Evolutionary conservation across 2,113 vertebrate genomes (phyloP).

Genomic region (Sinosuthora webbiana): DNA sequence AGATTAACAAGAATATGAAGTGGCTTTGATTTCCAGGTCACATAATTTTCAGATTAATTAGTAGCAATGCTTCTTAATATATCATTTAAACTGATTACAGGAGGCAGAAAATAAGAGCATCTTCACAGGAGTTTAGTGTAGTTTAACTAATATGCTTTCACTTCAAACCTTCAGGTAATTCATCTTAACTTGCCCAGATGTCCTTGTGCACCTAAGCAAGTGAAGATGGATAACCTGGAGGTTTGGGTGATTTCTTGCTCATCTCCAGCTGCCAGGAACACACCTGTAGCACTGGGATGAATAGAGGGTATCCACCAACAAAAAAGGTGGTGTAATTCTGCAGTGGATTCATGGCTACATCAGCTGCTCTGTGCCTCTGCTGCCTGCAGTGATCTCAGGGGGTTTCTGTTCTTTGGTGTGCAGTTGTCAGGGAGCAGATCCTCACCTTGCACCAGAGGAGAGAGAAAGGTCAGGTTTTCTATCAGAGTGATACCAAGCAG

Average conservation of each 20-base stretch:
- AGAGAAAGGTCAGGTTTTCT: not conserved
- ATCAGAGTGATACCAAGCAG: not conserved
- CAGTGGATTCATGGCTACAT: not conserved
- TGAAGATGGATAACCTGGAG: not conserved
- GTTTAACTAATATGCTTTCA: constrained; percentile 37
- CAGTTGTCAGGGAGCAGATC: not conserved
- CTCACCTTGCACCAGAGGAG: not conserved
- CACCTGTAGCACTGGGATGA: not conserved
- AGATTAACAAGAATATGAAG: not conserved
- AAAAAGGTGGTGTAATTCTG: not conserved
- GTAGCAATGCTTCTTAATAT: constrained; percentile 21
- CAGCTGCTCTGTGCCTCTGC: not conserved
- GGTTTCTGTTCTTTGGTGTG: too few species aligned
- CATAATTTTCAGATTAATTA: constrained; percentile 39
- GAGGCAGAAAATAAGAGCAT: constrained; percentile 18
- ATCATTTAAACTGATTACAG: constrained; percentile 29
- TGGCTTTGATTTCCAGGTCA: constrained; percentile 20
- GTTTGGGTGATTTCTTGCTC: not conserved
- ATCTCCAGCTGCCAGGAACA: not conserved
- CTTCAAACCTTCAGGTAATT: constrained; percentile 3
- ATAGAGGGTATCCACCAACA: not conserved
- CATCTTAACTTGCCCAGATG: not conserved
- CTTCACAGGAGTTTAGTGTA: not conserved
- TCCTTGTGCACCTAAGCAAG: not conserved
- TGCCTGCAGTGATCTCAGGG: not conserved